Evolutionary conservation across 2,797 vertebrate genomes (phyloP), one percentile per base, ranked within the genome.

Genomic region (Bryconaethiops microstoma): DNA sequence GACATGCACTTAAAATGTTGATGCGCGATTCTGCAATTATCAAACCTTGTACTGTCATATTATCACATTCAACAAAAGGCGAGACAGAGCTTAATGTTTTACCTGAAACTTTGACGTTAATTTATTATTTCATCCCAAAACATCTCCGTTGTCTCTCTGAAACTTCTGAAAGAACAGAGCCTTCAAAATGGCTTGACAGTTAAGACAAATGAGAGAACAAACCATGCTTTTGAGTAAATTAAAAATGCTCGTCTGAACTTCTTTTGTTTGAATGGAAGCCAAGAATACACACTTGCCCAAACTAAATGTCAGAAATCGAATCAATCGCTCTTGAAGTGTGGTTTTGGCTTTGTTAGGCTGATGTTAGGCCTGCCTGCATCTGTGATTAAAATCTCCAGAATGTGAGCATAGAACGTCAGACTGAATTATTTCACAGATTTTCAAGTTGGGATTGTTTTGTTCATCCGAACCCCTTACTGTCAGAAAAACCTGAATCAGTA

Each of bases 191-290:
- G 14, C n/a, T 7, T 78, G 71, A 78, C 57, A 54, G 63, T 78
- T 45, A 14, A 64, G 64, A 65, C 39, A 74, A 77, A 80, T 23
- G 62, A 60, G 72, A 48, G 48, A 69, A 80, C 48, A 64, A 78
- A 80, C 59, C 48, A 8, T 59, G 55, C 72, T 67, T 85, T 77
- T 77, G 63, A 63, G 23, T 74, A 73, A 63, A 48, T 76, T 40
- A 29, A 68, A 79, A 79, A 48, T 67, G 21, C 42, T 52, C 1
- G 7, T n/a, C 19, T 79, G 59, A 78, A 71, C 76, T 73, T 68
- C 12, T 23, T 50, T 8, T 0, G 13, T 59, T 81, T 72, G 80
- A 65, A 72, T n/a, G 48, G 59, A 77, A 71, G 67, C 67, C 80
- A 64, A 81, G 48, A 63, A 67, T 76, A 29, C 13, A 19, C 39